phyloP scores from a whole-genome alignment of 1,140 invertebrate species.

The Colletes gigas region DNA sequence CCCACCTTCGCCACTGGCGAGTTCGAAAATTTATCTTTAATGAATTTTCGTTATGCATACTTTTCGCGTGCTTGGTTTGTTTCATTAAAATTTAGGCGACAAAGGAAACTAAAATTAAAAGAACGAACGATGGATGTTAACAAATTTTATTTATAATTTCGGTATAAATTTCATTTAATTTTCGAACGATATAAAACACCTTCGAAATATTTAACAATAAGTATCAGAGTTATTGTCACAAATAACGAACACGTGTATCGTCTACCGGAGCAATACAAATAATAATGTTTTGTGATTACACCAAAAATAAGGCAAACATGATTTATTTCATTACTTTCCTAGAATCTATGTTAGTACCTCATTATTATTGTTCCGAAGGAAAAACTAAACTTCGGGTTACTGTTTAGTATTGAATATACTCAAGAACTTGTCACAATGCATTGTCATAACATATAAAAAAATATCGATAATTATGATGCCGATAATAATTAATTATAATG shows the following conservation, averaged over 20 bases:
- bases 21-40: constrained; percentile 58
- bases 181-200: not conserved
- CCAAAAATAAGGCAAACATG: too few species aligned
- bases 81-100: not conserved
- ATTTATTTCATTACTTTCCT: not conserved
- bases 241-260: not conserved
- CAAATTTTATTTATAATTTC: constrained; percentile 12
- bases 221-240: not conserved
- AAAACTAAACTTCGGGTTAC: not conserved
- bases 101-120: not conserved
- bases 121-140: not conserved
- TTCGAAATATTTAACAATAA: not conserved
- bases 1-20: constrained; percentile 59
- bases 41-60: constrained; percentile 16
- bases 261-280: not conserved
- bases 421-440: not conserved
- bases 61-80: not conserved
- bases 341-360: not conserved
- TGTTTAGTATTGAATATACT: not conserved
- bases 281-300: not conserved
- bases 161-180: constrained; percentile 14
- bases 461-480: not conserved
- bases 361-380: not conserved
- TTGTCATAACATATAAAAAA: not conserved
- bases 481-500: not conserved